Evolutionary conservation across 2,797 vertebrate species (phyloP).

Genomic region (Scolopax bukidnonensis): DNA sequence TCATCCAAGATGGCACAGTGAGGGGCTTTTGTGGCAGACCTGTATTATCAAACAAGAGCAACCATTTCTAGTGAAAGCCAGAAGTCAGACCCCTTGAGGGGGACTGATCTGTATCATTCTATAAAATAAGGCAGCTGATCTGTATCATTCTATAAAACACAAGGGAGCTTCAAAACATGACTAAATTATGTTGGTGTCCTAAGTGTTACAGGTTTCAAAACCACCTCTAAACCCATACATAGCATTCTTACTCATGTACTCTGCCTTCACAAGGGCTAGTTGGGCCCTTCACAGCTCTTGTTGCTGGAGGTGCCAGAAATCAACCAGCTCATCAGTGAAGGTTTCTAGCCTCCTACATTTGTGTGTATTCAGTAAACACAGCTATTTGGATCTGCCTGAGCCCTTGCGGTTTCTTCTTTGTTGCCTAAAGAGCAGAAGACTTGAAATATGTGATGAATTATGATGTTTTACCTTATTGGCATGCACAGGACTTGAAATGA

Average conservation of each 20-base stretch:
- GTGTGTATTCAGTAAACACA: slow-evolving; percentile 17
- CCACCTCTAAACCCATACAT: neutral
- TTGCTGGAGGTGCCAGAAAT: slow-evolving; percentile 30
- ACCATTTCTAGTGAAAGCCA: neutral
- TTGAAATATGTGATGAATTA: slow-evolving; percentile 40
- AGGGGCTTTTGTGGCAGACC: neutral
- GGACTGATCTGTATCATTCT: neutral
- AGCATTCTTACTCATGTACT: neutral
- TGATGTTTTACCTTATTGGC: neutral
- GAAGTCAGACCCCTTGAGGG: no score
- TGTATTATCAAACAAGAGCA: fast-evolving
- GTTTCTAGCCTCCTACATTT: slow-evolving; percentile 25
- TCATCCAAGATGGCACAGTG: neutral
- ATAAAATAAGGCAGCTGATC: neutral
- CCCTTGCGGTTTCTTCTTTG: slow-evolving; percentile 43
- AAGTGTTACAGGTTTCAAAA: neutral
- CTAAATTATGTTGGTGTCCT: neutral
- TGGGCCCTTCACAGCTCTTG: neutral
- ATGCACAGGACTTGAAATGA: neutral
- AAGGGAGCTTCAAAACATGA: neutral
- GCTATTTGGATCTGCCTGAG: slow-evolving; percentile 20
- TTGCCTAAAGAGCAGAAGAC: slow-evolving; percentile 45
- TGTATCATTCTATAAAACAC: neutral
- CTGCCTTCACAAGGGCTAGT: neutral
- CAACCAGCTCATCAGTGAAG: neutral